Percentiles rank a stretch among this genome's conserved stretches.
phyloP scores from a whole-genome alignment of 2,888 invertebrate genomes.

The Notodonta dromedarius region DNA sequence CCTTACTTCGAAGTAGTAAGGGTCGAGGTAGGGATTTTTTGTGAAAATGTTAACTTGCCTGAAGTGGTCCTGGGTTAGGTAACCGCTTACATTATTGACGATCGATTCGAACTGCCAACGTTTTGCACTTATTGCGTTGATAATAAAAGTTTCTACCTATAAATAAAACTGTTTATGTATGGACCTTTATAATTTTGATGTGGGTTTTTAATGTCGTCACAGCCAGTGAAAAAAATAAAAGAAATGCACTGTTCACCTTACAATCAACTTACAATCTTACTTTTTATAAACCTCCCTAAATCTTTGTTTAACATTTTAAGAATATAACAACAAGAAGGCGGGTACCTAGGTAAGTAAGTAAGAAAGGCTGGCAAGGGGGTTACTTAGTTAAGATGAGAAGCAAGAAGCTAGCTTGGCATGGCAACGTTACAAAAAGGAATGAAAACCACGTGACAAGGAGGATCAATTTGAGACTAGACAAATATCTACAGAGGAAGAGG shows the following conservation, averaged over 20 bases:
- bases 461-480: too few species aligned
- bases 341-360: too few species aligned
- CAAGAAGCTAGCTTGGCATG: too few species aligned
- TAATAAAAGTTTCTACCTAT: constrained; percentile 26
- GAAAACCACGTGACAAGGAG: too few species aligned
- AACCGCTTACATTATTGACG: constrained; percentile 51
- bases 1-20: not conserved
- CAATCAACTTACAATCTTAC: too few species aligned
- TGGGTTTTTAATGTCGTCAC: not conserved
- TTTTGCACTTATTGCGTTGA: constrained; percentile 23
- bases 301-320: too few species aligned
- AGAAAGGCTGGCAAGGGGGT: too few species aligned
- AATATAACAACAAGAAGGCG: too few species aligned
- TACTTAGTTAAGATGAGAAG: too few species aligned
- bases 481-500: too few species aligned
- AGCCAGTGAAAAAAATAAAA: not conserved
- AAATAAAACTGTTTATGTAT: constrained; percentile 9
- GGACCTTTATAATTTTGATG: not conserved
- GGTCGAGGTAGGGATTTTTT: not conserved
- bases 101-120: constrained; percentile 21
- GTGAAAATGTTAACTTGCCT: constrained; percentile 16
- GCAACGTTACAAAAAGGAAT: too few species aligned
- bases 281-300: not conserved
- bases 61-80: constrained; percentile 40
- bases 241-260: too few species aligned